A percentile compares a stretch with the other conserved stretches of the same genome.
Conservation (phyloP, 2,797 vertebrate species). For the Meda fulgida region DNA sequence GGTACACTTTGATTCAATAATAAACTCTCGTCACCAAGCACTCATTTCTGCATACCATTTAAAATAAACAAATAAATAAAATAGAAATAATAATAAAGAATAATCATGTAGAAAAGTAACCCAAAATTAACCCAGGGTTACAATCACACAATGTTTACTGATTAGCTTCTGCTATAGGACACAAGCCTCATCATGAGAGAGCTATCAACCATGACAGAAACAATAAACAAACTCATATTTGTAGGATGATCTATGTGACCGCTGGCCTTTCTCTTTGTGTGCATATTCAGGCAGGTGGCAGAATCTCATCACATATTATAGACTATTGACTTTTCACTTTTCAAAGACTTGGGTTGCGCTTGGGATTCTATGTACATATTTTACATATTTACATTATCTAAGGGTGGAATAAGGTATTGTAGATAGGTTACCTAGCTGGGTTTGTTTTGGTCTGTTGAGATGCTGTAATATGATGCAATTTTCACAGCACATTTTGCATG, state of each 20-base stretch:
- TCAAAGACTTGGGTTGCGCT: slow-evolving; percentile 17
- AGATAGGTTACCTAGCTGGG: neutral
- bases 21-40: neutral
- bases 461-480: neutral
- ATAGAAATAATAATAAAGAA: neutral
- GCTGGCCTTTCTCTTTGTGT: slow-evolving; percentile 15
- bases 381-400: neutral
- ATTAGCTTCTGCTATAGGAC: slow-evolving; percentile 13
- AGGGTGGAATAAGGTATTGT: neutral
- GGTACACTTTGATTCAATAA: neutral
- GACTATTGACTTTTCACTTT: slow-evolving; percentile 38
- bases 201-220: slow-evolving; percentile 20
- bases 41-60: neutral
- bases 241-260: slow-evolving; percentile 11
- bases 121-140: neutral
- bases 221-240: slow-evolving; percentile 26
- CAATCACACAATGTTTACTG: slow-evolving; percentile 13
- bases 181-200: slow-evolving; percentile 25
- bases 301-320: slow-evolving; percentile 36
- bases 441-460: neutral
- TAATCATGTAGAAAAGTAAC: neutral
- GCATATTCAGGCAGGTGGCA: neutral
- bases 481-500: neutral
- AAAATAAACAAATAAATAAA: neutral
- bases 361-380: neutral